Base-by-base conservation (phyloP, 2,888 invertebrate species). In the Sesia apiformis region DNA sequence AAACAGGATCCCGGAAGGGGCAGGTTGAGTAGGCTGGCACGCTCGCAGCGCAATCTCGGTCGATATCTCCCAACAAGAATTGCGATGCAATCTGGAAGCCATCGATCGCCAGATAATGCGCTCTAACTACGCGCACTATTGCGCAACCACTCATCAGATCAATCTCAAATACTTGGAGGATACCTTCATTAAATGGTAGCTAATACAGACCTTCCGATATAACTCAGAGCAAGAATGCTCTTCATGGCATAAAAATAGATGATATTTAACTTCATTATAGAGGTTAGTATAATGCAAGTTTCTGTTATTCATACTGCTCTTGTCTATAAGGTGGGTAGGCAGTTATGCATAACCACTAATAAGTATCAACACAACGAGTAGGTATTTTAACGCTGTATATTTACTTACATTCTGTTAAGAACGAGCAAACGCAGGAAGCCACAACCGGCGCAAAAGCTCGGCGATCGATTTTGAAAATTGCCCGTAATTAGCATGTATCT, bases 391-490 rank as follows among this genome's bases (percentile, higher is more conserved):
- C 23, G 23, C 6, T 46, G 23, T 23, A 23, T 46, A 23, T 46
- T 46, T 46, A 46, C 73, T 72, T 69, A 73, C 63, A 69, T 73
- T 75, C 67, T 69, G 69, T 69, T 66, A 68, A 69, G 69, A 74
- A 72, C 64, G 67, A 74, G 74, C 67, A 69, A 81, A 78, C 77
- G 80, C 79, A 85, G 81, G 85, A 86, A 86, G 86, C 85, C 81
- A 70, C 82, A 78, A 74, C 72, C 73, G 67, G 73, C 65, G 80
- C 76, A 72, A 86, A 86, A 80, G 87, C 85, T 85, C 81, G 82
- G 63, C 83, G 78, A 84, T 85, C 86, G 85, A 82, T 88, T 89
- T 86, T 87, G 80, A 87, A 89, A 89, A 89, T 89, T 87, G 76
- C 84, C 84, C 81, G 76, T 84, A 89, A 89, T 89, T 89, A 89